These are phyloP conservation scores for Crypturellus tataupa DNA, from an alignment of 2,797 vertebrate species.

Conservation along the genomic window DNA sequence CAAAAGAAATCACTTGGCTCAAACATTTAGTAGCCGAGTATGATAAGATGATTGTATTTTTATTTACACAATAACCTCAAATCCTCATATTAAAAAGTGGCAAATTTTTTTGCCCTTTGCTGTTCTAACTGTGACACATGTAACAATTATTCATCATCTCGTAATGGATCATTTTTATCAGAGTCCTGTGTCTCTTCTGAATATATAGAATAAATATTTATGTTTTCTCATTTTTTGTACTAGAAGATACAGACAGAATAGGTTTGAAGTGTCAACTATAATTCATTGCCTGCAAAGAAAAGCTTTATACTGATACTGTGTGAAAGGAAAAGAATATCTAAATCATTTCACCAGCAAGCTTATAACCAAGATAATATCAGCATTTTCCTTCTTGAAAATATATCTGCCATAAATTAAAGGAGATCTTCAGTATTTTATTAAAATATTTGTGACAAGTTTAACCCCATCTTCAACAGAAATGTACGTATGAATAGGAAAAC, in stretches of 20 bases:
- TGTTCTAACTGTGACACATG: conserved; percentile 60
- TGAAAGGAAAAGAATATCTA: conserved; percentile 77
- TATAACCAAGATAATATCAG: conserved; percentile 84
- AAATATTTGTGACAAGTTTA: conserved; percentile 77
- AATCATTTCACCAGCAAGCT: conserved; percentile 82
- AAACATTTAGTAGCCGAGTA: conserved; percentile 12
- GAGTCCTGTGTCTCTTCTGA: conserved; percentile 63
- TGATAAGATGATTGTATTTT: conserved; percentile 45
- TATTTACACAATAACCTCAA: conserved; percentile 67
- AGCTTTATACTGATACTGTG: conserved; percentile 74
- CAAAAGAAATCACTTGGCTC: conserved; percentile 40
- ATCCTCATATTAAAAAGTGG: conserved; percentile 63
- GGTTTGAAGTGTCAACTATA: conserved; percentile 81
- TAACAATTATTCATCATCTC: conserved; percentile 72
- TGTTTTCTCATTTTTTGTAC: conserved; percentile 82
- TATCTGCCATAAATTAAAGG: conserved; percentile 82
- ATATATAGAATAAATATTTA: conserved; percentile 85
- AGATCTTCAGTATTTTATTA: conserved; percentile 77
- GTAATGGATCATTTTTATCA: conserved; percentile 83
- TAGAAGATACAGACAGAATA: conserved; percentile 80
- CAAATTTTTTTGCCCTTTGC: conserved; percentile 73
- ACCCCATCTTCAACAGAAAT: conserved; percentile 58
- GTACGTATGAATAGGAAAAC: background rate
- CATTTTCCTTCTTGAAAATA: conserved; percentile 83
- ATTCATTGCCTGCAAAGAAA: conserved; percentile 83